These are phyloP conservation scores for Schizopygopsis pylzovi DNA, from an alignment of 2,797 vertebrate species.

Conservation along the genomic window DNA sequence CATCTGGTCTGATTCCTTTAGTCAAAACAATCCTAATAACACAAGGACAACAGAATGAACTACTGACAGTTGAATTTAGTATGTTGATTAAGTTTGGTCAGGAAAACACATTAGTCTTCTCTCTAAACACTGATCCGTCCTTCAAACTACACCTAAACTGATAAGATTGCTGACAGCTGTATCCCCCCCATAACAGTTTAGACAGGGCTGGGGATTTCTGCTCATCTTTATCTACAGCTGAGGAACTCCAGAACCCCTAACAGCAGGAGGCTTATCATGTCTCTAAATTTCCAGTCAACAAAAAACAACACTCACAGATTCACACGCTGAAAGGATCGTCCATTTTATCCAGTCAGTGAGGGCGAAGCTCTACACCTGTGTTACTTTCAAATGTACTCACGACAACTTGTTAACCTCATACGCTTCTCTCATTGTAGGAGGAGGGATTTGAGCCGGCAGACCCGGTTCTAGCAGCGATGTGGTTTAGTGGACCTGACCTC, in stretches of 20 bases:
- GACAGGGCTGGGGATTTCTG: neutral
- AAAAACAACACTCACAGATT: slow-evolving; percentile 33
- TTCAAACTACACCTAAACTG: slow-evolving; percentile 5
- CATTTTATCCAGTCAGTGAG: neutral
- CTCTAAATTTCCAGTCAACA: neutral
- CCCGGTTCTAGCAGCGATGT: slow-evolving; percentile 13
- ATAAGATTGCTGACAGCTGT: slow-evolving; percentile 3
- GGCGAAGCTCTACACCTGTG: neutral
- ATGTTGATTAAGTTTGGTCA: neutral
- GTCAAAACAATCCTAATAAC: slow-evolving; percentile 1
- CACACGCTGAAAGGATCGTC: neutral
- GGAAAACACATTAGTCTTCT: slow-evolving; percentile 2
- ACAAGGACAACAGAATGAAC: neutral
- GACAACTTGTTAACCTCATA: slow-evolving; percentile 62
- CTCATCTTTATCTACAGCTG: neutral
- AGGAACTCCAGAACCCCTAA: neutral
- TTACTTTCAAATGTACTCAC: slow-evolving; percentile 31
- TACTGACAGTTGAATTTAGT: neutral
- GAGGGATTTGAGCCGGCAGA: slow-evolving; percentile 46
- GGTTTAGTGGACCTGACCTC: slow-evolving; percentile 10
- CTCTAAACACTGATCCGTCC: neutral
- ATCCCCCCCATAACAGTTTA: neutral
- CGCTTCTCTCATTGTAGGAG: slow-evolving; percentile 40
- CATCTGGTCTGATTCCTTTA: slow-evolving; percentile 17
- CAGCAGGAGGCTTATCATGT: neutral